Percentiles rank a stretch among this genome's conserved stretches.
These are phyloP conservation scores for Lepus oiostolus DNA, from an alignment of 2,797 vertebrate species.

Conservation along the genomic window DNA sequence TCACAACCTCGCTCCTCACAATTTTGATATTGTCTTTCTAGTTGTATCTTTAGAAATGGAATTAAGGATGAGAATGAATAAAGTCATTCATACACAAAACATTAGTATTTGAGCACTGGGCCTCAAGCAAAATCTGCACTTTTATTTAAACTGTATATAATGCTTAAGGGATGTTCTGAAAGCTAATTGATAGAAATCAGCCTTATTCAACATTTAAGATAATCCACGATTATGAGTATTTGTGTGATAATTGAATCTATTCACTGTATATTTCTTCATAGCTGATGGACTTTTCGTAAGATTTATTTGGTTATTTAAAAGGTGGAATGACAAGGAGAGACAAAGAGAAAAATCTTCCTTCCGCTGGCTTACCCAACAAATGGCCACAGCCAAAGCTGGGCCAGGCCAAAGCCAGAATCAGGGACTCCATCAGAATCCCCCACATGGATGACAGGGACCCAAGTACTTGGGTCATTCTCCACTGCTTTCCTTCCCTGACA, in stretches of 20 bases:
- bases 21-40: background rate
- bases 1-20: background rate
- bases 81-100: background rate
- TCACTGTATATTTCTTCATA: background rate
- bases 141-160: background rate
- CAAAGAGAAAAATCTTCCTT: too few relatives aligned
- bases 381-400: too few relatives aligned
- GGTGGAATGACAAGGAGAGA: too few relatives aligned
- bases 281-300: too few relatives aligned
- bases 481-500: too few relatives aligned
- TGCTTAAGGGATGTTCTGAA: background rate
- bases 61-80: background rate
- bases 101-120: background rate
- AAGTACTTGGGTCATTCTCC: too few relatives aligned
- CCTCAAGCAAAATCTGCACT: background rate
- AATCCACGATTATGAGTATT: background rate
- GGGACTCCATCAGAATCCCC: too few relatives aligned
- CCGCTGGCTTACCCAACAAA: too few relatives aligned
- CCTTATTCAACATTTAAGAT: background rate
- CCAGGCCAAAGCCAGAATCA: too few relatives aligned
- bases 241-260: background rate
- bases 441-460: too few relatives aligned
- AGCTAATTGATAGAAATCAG: background rate
- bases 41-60: background rate
- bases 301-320: too few relatives aligned